A percentile compares a stretch with the other conserved stretches of the same genome.
phyloP scores from a whole-genome alignment of 2,888 invertebrate genomes.

The Anagyrus pseudococci region DNA sequence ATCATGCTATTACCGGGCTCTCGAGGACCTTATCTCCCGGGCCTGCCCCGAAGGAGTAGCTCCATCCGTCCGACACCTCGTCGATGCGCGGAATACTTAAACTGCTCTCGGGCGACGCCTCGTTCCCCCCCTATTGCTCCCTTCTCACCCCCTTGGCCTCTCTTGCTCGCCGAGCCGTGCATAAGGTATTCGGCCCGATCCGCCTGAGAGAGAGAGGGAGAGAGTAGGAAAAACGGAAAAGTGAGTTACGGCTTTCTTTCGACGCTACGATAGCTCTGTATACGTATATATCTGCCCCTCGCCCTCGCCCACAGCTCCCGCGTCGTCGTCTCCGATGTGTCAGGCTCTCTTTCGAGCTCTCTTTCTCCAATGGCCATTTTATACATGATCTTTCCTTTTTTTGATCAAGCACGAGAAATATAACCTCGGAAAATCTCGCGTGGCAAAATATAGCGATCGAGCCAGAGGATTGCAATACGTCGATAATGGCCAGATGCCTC shows the following conservation, averaged over 20 bases:
- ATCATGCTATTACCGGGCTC: slow-evolving; percentile 56
- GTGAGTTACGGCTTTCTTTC: slow-evolving; percentile 57
- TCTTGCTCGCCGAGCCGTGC: slow-evolving; percentile 17
- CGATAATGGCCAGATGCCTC: too few relatives aligned
- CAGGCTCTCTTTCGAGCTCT: too few relatives aligned
- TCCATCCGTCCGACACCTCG: neutral
- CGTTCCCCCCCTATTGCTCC: too few relatives aligned
- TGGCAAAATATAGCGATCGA: too few relatives aligned
- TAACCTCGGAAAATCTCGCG: too few relatives aligned
- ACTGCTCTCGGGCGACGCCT: slow-evolving; percentile 45
- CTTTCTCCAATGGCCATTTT: too few relatives aligned
- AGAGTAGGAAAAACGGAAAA: slow-evolving; percentile 45
- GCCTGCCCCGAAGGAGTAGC: neutral
- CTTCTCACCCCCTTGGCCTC: too few relatives aligned
- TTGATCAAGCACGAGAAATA: too few relatives aligned
- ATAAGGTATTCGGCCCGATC: slow-evolving; percentile 21
- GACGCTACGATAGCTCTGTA: slow-evolving; percentile 28
- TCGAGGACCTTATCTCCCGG: slow-evolving; percentile 27
- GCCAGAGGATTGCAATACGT: too few relatives aligned
- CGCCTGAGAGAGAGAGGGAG: neutral
- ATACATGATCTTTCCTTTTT: too few relatives aligned
- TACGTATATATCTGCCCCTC: neutral
- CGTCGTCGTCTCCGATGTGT: too few relatives aligned
- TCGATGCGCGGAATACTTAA: slow-evolving; percentile 54
- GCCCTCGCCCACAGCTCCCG: too few relatives aligned